Conservation (phyloP, 2,888 invertebrate species). For the Entomobrya proxima region DNA sequence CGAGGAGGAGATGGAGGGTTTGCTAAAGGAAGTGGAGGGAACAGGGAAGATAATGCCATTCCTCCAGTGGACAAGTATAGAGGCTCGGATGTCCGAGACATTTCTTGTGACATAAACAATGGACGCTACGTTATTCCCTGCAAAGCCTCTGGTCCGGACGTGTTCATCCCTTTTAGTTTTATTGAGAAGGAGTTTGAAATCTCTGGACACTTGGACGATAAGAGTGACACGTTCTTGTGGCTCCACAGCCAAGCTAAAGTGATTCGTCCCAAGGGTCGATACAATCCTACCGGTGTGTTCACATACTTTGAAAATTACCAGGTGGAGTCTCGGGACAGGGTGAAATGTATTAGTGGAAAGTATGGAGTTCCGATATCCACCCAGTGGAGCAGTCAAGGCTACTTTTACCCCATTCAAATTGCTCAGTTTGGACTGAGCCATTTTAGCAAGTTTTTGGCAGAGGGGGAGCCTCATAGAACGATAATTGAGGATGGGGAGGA, state of each 20-base stretch:
- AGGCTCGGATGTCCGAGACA: slow-evolving; percentile 52
- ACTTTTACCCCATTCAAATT: slow-evolving; percentile 98
- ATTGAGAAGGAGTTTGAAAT: slow-evolving; percentile 96
- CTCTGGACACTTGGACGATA: slow-evolving; percentile 88
- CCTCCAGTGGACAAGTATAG: neutral
- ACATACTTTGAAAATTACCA: slow-evolving; percentile 99
- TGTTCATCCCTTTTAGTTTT: slow-evolving; percentile 94
- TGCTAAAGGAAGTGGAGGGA: neutral
- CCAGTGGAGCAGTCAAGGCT: slow-evolving; percentile 97
- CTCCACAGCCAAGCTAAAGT: slow-evolving; percentile 94
- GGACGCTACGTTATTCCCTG: slow-evolving; percentile 83
- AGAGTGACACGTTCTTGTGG: slow-evolving; percentile 92
- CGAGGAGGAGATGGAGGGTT: neutral
- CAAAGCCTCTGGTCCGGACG: slow-evolving; percentile 79
- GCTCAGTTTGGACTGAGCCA: slow-evolving; percentile 98
- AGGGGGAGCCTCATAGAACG: slow-evolving; percentile 86
- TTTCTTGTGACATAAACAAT: slow-evolving; percentile 79
- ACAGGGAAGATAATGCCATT: slow-evolving; percentile 10
- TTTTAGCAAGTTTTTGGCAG: slow-evolving; percentile 95
- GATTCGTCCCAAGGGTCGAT: slow-evolving; percentile 91
- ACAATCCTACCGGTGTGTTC: slow-evolving; percentile 93
- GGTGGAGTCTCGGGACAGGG: slow-evolving; percentile 96
- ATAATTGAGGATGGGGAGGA: slow-evolving; percentile 87
- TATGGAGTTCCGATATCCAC: slow-evolving; percentile 90
- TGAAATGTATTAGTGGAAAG: slow-evolving; percentile 93